A percentile compares a stretch with the other conserved stretches of the same genome.
Evolutionary conservation across 1,140 invertebrate species (phyloP).

Genomic region (Aplysia californica): DNA sequence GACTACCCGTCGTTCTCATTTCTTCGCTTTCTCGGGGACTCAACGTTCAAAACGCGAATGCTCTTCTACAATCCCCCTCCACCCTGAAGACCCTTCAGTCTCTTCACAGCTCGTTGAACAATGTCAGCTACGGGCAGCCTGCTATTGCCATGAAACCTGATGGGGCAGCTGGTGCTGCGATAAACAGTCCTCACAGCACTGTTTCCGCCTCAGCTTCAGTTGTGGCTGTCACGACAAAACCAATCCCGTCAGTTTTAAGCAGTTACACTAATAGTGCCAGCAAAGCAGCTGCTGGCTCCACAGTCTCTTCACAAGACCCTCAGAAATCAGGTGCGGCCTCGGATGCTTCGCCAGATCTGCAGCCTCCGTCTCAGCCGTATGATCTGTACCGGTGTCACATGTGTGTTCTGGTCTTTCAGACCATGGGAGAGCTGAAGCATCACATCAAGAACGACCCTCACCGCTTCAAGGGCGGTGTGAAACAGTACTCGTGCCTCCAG

Average conservation of each 20-base stretch:
- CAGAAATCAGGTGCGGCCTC: too few relatives aligned
- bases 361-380: too few relatives aligned
- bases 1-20: constrained; percentile 17
- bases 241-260: not conserved
- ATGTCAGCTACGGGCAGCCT: not conserved
- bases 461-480: constrained; percentile 38
- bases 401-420: constrained; percentile 32
- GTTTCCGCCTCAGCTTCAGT: not conserved
- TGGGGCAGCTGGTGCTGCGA: not conserved
- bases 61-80: not conserved
- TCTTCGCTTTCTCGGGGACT: not conserved
- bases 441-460: constrained; percentile 37
- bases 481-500: constrained; percentile 58
- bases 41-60: not conserved
- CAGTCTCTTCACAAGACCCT: too few relatives aligned
- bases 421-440: constrained; percentile 29
- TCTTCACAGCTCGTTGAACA: constrained; percentile 1
- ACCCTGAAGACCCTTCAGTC: constrained; percentile 13
- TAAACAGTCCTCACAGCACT: not conserved
- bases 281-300: not conserved
- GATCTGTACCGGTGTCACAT: constrained; percentile 33
- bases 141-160: not conserved
- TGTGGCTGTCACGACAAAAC: not conserved
- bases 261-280: not conserved
- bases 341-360: too few relatives aligned